Base-by-base conservation (phyloP, 2,797 vertebrate species). In the Cyprinella venusta region DNA sequence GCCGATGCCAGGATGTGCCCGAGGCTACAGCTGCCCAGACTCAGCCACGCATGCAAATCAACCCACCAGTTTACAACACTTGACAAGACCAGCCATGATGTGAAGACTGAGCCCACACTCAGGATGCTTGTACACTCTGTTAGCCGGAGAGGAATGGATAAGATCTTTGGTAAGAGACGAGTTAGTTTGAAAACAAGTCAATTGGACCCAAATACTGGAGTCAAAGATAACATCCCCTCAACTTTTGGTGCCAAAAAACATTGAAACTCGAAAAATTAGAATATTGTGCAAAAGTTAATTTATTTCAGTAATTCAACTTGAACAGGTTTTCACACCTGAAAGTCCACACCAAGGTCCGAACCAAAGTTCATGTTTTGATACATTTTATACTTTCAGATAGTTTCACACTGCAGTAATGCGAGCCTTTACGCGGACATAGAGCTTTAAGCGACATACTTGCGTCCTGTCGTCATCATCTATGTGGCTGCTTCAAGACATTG, bases 11-110 rank as follows among this genome's bases (percentile, higher is more conserved):
- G 56, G 40, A 72, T 63, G 79, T 64, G 79, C 69, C 56, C 19
- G 42, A 26, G 69, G 79, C 79, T 36, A 81, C 19, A 30, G 67
- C 18, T 7, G 54, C 24, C 52, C 67, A 80, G 21, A 81, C 79
- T 72, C 38, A 77, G 70, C 26, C 81, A 36, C 3, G 54, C 74
- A 69, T 77, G 38, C 69, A 81, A 50, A 81, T 61, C 72, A 76
- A 6, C 33, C 8, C 30, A n/a, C 38, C 52, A 40, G 38, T 69
- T 61, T 21, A 76, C 45, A 64, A 76, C 36, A 70, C 52, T 80
- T 75, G 77, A 67, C 30, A 80, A 69, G 38, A 45, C 64, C 8
- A 77, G 65, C 54, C 42, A 50, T 72, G 79, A 45, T 81, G 15
- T 36, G 40, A 6, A 6, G 40, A 63, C 9, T 71, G 79, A 80